Percentiles rank a stretch among this genome's conserved stretches.
phyloP scores from a whole-genome alignment of 2,888 invertebrate species.

The Axea sp. region DNA sequence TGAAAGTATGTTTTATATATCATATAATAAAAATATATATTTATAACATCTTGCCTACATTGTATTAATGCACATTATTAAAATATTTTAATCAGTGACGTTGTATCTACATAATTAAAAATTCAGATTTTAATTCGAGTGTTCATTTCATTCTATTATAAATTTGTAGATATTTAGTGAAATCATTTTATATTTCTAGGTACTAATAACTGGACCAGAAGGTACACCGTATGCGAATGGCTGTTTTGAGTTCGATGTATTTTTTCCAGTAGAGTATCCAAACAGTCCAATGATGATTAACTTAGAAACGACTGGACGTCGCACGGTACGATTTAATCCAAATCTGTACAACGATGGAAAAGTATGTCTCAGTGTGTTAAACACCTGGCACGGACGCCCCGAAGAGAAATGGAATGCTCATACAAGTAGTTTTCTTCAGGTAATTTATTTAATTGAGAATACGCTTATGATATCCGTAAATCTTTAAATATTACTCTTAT shows the following conservation, averaged over 20 bases:
- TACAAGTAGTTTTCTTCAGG: slow-evolving; percentile 94
- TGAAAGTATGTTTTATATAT: slow-evolving; percentile 85
- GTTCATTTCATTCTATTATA: too few species aligned
- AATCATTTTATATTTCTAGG: too few species aligned
- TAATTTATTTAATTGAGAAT: too few species aligned
- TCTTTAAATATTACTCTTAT: too few species aligned
- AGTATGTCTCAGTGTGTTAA: slow-evolving; percentile 95
- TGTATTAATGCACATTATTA: too few species aligned
- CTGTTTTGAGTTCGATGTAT: slow-evolving; percentile 94
- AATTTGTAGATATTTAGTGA: too few species aligned
- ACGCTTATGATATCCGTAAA: too few species aligned
- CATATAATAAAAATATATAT: neutral
- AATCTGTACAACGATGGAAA: slow-evolving; percentile 97
- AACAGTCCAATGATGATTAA: slow-evolving; percentile 94
- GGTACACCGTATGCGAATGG: slow-evolving; percentile 96
- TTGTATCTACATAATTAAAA: too few species aligned
- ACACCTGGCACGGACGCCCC: slow-evolving; percentile 97
- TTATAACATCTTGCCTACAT: too few species aligned
- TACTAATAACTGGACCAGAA: slow-evolving; percentile 94
- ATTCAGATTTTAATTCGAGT: too few species aligned
- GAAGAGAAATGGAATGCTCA: slow-evolving; percentile 99
- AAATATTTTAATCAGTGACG: too few species aligned
- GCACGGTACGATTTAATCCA: slow-evolving; percentile 94
- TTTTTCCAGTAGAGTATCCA: slow-evolving; percentile 91
- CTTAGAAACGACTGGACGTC: slow-evolving; percentile 93